Base-by-base conservation (phyloP, 1,140 invertebrate species). In the Leptoteleia sp. region DNA sequence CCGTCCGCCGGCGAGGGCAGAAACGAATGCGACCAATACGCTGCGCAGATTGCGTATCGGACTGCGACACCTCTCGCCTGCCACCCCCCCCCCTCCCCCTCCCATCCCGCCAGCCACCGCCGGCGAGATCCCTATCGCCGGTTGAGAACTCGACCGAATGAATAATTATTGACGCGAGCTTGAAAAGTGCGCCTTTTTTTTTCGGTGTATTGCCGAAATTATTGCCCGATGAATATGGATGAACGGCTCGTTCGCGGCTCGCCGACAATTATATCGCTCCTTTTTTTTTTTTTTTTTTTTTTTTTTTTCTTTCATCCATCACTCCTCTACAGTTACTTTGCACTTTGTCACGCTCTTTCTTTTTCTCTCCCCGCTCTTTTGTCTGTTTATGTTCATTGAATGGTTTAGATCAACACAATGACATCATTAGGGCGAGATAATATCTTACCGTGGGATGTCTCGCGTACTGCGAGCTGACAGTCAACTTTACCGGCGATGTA, bases 151-250 rank as follows among this genome's bases (percentile, higher is more conserved):
- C 67, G 71, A 73, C 16, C 80, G 82, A 80, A 83, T 85, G 83
- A 84, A 84, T 84, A 84, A 84, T 84, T 83, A 83, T 80, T 80
- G 73, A 80, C 75, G 78, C 50, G 50, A 11, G 35, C 47, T 47
- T 40, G 59, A 62, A 62, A 65, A 81, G 77, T 57, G 4, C 27
- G 43, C 45, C 33, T 54, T 71, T 52, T 68, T 71, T 57, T 33
- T 22, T 11, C 31, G 22, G 16, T 16, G 7, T 35, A 40, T 55
- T 72, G 68, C 64, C 59, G 64, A 62, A 62, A 59, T 64, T 31
- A 48, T n/a, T 25, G 38, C 11, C 22, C 67, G 67, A 61, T 62
- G 55, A 71, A 71, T 71, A 54, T 62, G 67, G 47, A 62, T 71
- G 52, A 70, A 48, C 40, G 57, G 45, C n/a, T n/a, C n/a, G n/a